Base-by-base conservation (phyloP, 2,113 vertebrate genomes). In the Glaucidium brasilianum region DNA sequence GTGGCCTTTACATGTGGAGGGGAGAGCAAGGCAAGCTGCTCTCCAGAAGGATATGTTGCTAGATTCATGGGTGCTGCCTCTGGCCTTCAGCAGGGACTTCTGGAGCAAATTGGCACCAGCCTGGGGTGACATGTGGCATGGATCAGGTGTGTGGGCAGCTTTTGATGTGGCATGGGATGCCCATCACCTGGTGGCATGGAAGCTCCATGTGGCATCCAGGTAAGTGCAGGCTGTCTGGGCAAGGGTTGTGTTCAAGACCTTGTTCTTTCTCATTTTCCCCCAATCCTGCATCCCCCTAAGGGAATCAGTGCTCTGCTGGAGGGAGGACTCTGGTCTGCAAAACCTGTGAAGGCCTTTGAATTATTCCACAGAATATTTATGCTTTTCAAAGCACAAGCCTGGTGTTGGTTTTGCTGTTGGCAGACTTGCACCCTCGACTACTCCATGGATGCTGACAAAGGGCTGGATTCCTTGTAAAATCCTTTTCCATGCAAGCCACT, bases 71-170 rank as follows among this genome's bases (percentile, higher is more conserved):
- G 8, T 29, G 52, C 21, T 55, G n/a, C 22, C 27, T 49, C 11
- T 73, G 29, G 17, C 37, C 29, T 45, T 45, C 22, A 37, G 15
- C 1, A 5, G 23, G 74, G 45, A 30, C 32, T 35, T 77, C 12
- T 66, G 39, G n/a, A 26, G 34, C n/a, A 49, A 52, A 37, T 1
- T 67, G 25, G 72, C 29, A 35, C 25, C 30, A 16, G 37, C 22
- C 29, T 66, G 4, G 45, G 14, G 30, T 0, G 3, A 5, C 19
- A 15, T 1, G 0, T 45, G 39, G 7, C 26, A 6, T 17, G 8
- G 27, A 12, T 88, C 26, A 37, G 35, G 26, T 13, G n/a, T 53
- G n/a, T 4, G 11, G 35, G 11, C 8, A 14, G 12, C 14, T 76
- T 37, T 63, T 71, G 50, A 11, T 15, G 4, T 10, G n/a, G 29